Percentiles rank a stretch among this genome's conserved stretches.
Evolutionary conservation across 1,140 invertebrate species (phyloP).

Genomic region (Phymastichus coffea): DNA sequence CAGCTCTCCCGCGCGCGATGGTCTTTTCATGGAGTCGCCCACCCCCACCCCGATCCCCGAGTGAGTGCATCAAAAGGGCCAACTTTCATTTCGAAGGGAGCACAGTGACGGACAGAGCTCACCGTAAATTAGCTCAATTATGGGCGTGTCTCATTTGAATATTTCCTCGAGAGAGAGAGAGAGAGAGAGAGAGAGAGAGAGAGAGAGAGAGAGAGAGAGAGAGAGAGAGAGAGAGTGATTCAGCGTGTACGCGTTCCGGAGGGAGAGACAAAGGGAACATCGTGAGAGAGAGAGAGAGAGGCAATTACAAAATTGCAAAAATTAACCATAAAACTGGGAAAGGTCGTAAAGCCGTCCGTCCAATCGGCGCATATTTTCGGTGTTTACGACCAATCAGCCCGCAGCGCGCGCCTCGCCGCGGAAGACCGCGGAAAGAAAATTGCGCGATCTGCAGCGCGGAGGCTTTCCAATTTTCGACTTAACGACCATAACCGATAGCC

Average conservation of each 20-base stretch:
- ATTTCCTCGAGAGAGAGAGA: too few relatives aligned
- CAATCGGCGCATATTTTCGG: constrained; percentile 52
- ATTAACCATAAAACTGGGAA: constrained; percentile 48
- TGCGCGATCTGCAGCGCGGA: constrained; percentile 42
- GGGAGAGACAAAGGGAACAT: background rate
- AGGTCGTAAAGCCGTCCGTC: constrained; percentile 44
- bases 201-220: too few relatives aligned
- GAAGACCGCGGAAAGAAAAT: constrained; percentile 45
- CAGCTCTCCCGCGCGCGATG: too few relatives aligned
- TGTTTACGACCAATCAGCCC: constrained; percentile 54
- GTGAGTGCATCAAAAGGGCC: too few relatives aligned
- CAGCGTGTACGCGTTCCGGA: background rate
- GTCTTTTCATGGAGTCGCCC: too few relatives aligned
- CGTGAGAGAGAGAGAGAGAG: constrained; percentile 1
- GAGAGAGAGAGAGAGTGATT: too few relatives aligned
- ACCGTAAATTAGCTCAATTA: too few relatives aligned
- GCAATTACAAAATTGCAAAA: constrained; percentile 55
- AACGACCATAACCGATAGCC: constrained; percentile 21
- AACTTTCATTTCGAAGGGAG: too few relatives aligned
- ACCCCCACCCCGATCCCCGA: too few relatives aligned
- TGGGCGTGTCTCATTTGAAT: too few relatives aligned
- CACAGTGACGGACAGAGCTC: too few relatives aligned
- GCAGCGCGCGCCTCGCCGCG: constrained; percentile 27
- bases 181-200: too few relatives aligned
- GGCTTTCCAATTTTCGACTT: constrained; percentile 20